These are phyloP conservation scores for Phataginus tetradactyla DNA, from an alignment of 2,797 vertebrate genomes.

Conservation along the genomic window DNA sequence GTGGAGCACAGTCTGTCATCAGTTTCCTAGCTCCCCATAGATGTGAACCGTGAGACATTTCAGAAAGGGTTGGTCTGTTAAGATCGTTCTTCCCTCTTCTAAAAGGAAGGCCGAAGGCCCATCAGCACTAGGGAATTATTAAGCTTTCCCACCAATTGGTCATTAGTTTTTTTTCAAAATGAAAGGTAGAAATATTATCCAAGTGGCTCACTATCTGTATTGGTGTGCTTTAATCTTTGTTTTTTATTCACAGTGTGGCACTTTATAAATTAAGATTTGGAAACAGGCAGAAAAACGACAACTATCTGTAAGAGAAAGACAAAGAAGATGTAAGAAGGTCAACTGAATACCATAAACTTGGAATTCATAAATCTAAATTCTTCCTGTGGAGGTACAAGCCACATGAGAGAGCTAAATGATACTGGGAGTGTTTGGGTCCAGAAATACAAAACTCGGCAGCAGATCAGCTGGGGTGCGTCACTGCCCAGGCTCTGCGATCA, in stretches of 20 bases:
- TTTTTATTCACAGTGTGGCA: neutral
- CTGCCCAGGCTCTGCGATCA: neutral
- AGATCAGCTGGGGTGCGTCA: neutral
- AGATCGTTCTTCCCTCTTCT: neutral
- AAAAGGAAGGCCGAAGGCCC: accelerated
- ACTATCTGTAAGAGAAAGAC: neutral
- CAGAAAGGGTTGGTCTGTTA: neutral
- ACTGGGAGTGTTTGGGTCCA: neutral
- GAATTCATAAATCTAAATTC: neutral
- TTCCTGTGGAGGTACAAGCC: accelerated
- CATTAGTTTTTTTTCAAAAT: neutral
- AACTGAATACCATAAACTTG: neutral
- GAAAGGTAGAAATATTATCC: neutral
- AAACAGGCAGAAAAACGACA: neutral
- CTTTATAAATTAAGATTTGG: neutral
- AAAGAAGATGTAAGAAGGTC: neutral
- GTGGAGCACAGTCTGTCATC: too few species aligned
- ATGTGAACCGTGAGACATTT: neutral
- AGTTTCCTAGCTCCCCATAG: neutral
- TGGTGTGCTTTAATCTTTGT: neutral
- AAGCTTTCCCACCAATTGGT: neutral
- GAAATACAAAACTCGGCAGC: neutral
- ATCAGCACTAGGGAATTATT: neutral
- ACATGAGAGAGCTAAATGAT: too few species aligned
- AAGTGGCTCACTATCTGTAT: neutral